phyloP scores from a whole-genome alignment of 2,797 vertebrate genomes.

The Phoxinus dragarum region DNA sequence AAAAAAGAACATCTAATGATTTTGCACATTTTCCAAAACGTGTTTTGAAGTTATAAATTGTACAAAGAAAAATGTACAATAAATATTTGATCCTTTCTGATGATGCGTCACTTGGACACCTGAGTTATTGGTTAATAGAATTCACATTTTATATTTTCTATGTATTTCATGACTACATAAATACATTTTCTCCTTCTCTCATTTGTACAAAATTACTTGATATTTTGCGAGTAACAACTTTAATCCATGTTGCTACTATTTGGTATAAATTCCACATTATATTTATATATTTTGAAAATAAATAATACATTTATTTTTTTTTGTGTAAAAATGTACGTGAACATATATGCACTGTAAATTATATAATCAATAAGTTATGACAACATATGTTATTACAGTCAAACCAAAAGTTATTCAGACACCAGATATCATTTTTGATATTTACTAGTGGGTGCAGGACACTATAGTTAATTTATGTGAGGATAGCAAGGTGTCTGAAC shows the following conservation, averaged over 20 bases:
- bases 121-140: background rate
- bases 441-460: too few relatives aligned
- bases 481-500: too few relatives aligned
- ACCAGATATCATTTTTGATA: too few relatives aligned
- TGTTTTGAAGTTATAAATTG: background rate
- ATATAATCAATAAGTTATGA: too few relatives aligned
- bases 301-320: background rate
- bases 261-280: background rate
- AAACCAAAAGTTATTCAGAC: too few relatives aligned
- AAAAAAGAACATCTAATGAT: background rate
- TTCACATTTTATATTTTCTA: background rate
- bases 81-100: background rate
- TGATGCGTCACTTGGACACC: background rate
- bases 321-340: background rate
- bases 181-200: background rate
- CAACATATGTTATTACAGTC: too few relatives aligned
- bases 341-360: background rate
- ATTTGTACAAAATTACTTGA: background rate
- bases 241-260: background rate
- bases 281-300: background rate
- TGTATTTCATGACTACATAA: background rate
- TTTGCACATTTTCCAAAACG: background rate
- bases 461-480: too few relatives aligned
- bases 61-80: background rate
- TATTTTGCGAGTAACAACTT: background rate